Evolutionary conservation across 2,113 vertebrate species (phyloP), one percentile per base, ranked within the genome.

Genomic region (Vombatus ursinus): DNA sequence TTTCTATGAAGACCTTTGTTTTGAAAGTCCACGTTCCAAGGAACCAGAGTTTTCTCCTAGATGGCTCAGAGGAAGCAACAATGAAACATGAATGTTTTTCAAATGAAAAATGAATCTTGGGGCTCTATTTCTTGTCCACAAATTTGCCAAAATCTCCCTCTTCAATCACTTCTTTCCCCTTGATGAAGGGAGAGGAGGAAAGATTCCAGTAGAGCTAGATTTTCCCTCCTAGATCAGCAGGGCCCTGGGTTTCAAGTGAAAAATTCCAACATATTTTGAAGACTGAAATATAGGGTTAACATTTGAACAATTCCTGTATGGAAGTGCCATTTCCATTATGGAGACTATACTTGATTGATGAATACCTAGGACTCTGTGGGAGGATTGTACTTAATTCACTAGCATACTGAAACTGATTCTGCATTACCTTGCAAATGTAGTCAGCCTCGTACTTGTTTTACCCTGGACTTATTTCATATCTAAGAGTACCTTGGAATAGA

Each of bases 381-480:
- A 22, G 16, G 68, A 22, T 22, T 44, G n/a, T 84, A 84, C 68
- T 90, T 54, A 24, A 57, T 53, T 37, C 11, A 37, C 24, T 49
- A 53, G 48, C 31, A 47, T 31, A 47, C 49, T 93, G 50, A 37
- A 8, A 49, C 5, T 8, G 95, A n/a, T 19, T 91, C 89, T 16
- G 0, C 7, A 11, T 44, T 89, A 53, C n/a, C 31, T 50, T 31
- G 2, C 53, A 24, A 91, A 54, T 61, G 53, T 90, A 95, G 97
- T 61, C 95, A 94, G 52, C 44, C n/a, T 22, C 90, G 91, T 16
- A 52, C 68, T 93, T 52, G 91, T 68, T n/a, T 97, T 53, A 90
- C 47, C 68, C 10, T 50, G 92, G 16, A 61, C 91, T 53, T 37
- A 93, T 47, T 92, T 95, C 54, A 50, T 47, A 77, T 53, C 52